Percentiles rank a stretch among this genome's conserved stretches.
Conservation (phyloP, 2,113 vertebrate species). For the Muscicapa adusta region DNA sequence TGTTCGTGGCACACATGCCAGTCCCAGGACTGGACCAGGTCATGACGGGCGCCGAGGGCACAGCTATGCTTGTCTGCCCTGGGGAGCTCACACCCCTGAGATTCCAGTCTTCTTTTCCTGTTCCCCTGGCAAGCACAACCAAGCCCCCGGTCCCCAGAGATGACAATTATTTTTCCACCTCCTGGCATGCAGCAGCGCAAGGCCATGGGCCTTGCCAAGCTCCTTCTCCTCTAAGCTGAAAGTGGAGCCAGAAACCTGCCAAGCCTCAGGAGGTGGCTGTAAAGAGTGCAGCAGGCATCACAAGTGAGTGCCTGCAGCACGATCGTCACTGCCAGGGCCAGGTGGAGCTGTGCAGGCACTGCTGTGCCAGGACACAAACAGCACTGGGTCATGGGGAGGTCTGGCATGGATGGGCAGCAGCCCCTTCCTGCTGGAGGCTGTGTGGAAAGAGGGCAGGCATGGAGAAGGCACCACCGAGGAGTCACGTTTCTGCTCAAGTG, state of each 20-base stretch:
- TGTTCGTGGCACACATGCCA: fast-evolving
- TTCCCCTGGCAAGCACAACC: neutral
- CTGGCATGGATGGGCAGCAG: neutral
- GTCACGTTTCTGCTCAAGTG: neutral
- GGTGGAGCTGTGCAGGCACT: fast-evolving
- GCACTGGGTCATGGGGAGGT: neutral
- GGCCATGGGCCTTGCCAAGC: neutral
- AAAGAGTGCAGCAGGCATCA: fast-evolving
- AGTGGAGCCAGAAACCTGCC: neutral
- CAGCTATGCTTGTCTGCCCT: fast-evolving
- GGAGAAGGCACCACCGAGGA: neutral
- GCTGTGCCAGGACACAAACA: fast-evolving
- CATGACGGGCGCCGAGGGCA: neutral
- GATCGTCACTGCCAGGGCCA: fast-evolving
- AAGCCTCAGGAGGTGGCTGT: neutral
- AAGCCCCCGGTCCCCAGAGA: neutral
- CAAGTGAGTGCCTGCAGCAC: neutral
- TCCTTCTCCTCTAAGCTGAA: neutral
- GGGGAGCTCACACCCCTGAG: fast-evolving
- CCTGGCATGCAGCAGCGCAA: fast-evolving
- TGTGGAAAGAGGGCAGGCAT: neutral
- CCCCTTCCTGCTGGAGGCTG: neutral
- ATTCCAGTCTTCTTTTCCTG: neutral
- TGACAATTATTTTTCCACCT: neutral
- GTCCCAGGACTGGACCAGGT: neutral